These are phyloP conservation scores for Dicrurus megarhynchus DNA, from an alignment of 2,113 vertebrate species.

Conservation along the genomic window DNA sequence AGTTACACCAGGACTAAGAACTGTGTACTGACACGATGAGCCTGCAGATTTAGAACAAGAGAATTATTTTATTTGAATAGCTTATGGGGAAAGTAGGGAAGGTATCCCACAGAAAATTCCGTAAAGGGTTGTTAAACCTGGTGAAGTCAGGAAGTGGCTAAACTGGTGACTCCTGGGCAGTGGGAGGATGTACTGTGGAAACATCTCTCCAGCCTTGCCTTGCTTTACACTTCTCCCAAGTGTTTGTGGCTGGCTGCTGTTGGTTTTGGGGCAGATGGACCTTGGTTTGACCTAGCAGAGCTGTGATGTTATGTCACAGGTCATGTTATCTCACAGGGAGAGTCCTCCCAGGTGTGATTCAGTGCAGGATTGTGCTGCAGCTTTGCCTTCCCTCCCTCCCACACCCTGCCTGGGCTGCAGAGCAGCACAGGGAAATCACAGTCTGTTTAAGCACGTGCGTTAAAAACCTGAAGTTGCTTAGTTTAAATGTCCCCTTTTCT, in stretches of 20 bases:
- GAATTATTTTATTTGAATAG: neutral
- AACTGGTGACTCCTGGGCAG: neutral
- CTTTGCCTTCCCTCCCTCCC: neutral
- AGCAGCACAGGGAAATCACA: fast-evolving
- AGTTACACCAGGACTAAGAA: neutral
- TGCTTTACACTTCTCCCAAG: neutral
- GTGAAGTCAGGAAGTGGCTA: neutral
- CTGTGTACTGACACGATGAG: neutral
- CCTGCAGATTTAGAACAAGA: neutral
- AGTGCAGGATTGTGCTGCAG: neutral
- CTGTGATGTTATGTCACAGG: neutral
- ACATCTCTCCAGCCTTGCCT: neutral
- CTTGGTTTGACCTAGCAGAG: neutral
- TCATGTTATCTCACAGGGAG: neutral
- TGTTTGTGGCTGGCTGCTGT: neutral
- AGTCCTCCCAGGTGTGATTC: neutral
- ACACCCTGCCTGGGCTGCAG: neutral
- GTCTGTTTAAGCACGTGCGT: fast-evolving
- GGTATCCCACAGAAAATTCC: neutral
- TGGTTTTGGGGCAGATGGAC: neutral
- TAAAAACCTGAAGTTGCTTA: neutral
- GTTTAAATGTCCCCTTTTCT: neutral
- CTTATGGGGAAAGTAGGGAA: neutral
- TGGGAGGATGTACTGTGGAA: neutral
- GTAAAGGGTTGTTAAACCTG: neutral